Evolutionary conservation across 2,888 invertebrate genomes (phyloP).

Genomic region (Dinocampus coccinellae): DNA sequence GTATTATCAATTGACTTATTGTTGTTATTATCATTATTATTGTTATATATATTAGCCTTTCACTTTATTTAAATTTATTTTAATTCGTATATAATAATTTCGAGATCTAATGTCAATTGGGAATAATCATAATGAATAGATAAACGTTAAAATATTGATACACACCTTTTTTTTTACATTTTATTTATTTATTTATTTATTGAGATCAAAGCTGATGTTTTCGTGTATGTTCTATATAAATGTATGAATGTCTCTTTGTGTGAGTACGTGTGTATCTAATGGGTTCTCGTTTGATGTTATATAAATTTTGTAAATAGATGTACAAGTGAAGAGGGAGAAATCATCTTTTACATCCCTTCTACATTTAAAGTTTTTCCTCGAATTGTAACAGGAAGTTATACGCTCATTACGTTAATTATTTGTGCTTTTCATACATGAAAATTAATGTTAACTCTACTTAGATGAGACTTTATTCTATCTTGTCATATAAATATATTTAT

Average conservation of each 20-base stretch:
- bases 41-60: not conserved
- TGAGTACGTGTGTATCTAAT: not conserved
- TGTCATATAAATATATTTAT: too few relatives aligned
- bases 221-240: not conserved
- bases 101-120: not conserved
- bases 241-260: too few relatives aligned
- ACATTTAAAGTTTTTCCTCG: not conserved
- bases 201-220: conserved; percentile 7
- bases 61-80: not conserved
- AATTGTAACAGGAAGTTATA: conserved; percentile 24
- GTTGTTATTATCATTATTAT: not conserved
- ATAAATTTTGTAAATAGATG: too few relatives aligned
- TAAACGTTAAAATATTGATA: not conserved
- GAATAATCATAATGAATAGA: not conserved
- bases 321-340: not conserved
- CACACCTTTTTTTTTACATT: not conserved
- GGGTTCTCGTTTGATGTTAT: conserved; percentile 21
- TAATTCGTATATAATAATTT: not conserved
- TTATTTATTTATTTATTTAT: too few relatives aligned
- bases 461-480: not conserved
- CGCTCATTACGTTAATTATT: conserved; percentile 33
- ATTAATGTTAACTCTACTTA: conserved; percentile 3
- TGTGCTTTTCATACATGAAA: conserved; percentile 16
- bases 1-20: not conserved
- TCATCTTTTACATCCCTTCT: not conserved